Evolutionary conservation across 2,888 invertebrate genomes (phyloP).

Genomic region (Caenorhabditis parvicauda): DNA sequence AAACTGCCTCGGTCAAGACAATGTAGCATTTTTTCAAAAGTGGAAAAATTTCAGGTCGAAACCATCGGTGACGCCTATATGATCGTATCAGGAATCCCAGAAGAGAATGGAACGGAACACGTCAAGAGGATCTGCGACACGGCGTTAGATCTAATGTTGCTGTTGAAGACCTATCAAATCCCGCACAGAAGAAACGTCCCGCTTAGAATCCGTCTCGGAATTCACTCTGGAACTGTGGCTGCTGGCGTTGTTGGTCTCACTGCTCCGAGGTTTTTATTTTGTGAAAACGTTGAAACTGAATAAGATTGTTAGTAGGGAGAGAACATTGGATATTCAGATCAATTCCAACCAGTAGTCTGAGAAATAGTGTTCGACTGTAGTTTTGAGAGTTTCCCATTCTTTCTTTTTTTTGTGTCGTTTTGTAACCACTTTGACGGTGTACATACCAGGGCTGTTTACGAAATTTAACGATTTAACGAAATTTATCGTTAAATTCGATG

Average conservation of each 20-base stretch:
- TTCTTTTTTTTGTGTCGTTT: no score
- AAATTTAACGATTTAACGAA: no score
- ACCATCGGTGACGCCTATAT: slow-evolving; percentile 60
- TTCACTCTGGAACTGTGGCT: slow-evolving; percentile 57
- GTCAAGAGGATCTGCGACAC: slow-evolving; percentile 49
- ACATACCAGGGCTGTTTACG: no score
- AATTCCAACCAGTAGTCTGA: no score
- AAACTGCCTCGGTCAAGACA: no score
- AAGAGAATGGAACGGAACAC: slow-evolving; percentile 56
- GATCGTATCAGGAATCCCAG: slow-evolving; percentile 58
- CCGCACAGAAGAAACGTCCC: slow-evolving; percentile 48
- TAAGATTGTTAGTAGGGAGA: no score
- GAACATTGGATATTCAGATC: no score
- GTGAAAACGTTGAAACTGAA: slow-evolving; percentile 50
- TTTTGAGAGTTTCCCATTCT: no score
- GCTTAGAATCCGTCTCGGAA: slow-evolving; percentile 55
- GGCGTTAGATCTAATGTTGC: slow-evolving; percentile 51
- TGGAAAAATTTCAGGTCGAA: slow-evolving; percentile 41
- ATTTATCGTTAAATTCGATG: no score
- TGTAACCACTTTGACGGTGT: no score
- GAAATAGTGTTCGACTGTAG: no score
- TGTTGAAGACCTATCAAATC: slow-evolving; percentile 42
- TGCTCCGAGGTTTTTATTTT: slow-evolving; percentile 56
- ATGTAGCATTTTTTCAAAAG: background rate
- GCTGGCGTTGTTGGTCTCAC: slow-evolving; percentile 60